Percentiles rank a stretch among this genome's conserved stretches.
Conservation (phyloP, 2,797 vertebrate species). For the Manis pentadactyla region DNA sequence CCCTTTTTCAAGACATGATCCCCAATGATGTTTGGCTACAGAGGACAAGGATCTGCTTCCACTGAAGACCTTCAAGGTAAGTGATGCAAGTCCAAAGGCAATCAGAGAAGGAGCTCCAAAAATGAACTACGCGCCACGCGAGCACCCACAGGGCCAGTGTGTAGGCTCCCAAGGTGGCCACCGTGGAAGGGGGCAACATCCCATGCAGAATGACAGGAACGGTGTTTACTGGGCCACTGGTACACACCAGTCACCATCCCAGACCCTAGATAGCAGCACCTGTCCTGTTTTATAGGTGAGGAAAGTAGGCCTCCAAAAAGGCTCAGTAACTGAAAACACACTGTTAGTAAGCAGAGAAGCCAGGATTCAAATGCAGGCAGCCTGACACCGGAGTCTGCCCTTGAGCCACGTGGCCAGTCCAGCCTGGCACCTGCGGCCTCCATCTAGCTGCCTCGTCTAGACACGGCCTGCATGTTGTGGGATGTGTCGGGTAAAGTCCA, state of each 20-base stretch:
- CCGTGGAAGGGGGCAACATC: neutral
- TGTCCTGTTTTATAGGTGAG: neutral
- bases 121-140: fast-evolving
- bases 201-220: neutral
- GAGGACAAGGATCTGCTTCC: neutral
- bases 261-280: neutral
- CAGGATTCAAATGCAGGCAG: neutral
- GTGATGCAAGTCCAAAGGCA: neutral
- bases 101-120: neutral
- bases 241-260: fast-evolving
- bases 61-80: neutral
- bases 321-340: neutral
- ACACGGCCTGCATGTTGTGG: neutral
- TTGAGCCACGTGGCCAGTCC: fast-evolving
- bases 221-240: neutral
- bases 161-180: fast-evolving
- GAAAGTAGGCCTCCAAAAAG: neutral
- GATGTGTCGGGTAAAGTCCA: neutral
- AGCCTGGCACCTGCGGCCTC: fast-evolving
- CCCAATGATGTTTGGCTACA: neutral
- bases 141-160: neutral
- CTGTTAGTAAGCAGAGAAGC: neutral
- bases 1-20: neutral
- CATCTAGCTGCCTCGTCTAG: fast-evolving
- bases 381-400: fast-evolving